Evolutionary conservation across 2,888 invertebrate species (phyloP), one percentile per base, ranked within the genome.

Genomic region (Dasysyrphus tricinctus): DNA sequence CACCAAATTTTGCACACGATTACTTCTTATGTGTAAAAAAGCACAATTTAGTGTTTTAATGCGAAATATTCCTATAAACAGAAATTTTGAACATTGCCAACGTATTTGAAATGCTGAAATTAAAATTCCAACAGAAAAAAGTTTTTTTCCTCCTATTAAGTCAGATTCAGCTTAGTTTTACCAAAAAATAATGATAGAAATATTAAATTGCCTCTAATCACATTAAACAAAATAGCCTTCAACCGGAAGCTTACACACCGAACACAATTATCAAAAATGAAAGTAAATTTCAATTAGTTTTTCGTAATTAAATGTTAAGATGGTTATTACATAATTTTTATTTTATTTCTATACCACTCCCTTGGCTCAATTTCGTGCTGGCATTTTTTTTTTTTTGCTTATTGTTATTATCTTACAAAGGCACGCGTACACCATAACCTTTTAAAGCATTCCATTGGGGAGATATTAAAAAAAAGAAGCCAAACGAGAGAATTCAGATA

Each of bases 241-340:
- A n/a, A 14, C 2, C 1, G 12, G n/a, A 5, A 42, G 14, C n/a
- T 6, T n/a, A n/a, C 44, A 44, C 2, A 7, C n/a, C n/a, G 0
- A 7, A 44, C 12, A 49, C 11, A 51, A 24, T 49, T 51, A 51
- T n/a, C 11, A 7, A 56, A 34, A 59, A 37, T 16, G 47, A 63
- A 83, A 63, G 63, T 65, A 83, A 75, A 75, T 75, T 65, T 79
- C 63, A 83, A 70, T 83, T 83, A 79, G 83, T 79, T 57, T 24
- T 65, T 59, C 47, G 56, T 65, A 76, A 84, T 76, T 61, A 78
- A 79, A 79, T 42, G 69, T 73, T 74, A 47, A 79, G 47, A 74
- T 74, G 61, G 63, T 61, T 74, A 32, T 32, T 4, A 32, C 32
- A 32, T 32, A 6, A 4, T 32, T 32, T 32, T 32, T 32, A 32